Evolutionary conservation across 2,888 invertebrate genomes (phyloP).

Genomic region (Ischnus inquisitorius): DNA sequence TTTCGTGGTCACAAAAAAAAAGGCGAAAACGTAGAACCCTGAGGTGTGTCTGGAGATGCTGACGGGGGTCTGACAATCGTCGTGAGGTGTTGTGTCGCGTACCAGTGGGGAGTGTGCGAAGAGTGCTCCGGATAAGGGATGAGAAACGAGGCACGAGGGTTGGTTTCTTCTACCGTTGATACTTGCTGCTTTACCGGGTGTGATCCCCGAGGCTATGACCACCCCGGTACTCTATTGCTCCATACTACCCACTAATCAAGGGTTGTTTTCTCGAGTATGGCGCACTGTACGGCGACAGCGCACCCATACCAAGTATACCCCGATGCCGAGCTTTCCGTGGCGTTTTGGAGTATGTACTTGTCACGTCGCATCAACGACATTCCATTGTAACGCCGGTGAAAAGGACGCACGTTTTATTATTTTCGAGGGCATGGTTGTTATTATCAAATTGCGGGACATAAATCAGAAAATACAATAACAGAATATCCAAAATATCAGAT

Average conservation of each 20-base stretch:
- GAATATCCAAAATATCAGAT: background rate
- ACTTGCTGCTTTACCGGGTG: slow-evolving; percentile 31
- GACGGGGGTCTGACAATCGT: slow-evolving; percentile 47
- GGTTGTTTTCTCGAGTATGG: slow-evolving; percentile 68
- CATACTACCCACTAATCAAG: slow-evolving; percentile 67
- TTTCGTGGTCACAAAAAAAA: background rate
- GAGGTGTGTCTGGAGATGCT: slow-evolving; percentile 5
- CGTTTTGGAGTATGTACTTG: slow-evolving; percentile 49
- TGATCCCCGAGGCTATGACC: slow-evolving; percentile 61
- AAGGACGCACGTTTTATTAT: slow-evolving; percentile 10
- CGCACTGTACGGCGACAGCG: slow-evolving; percentile 34
- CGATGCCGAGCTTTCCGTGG: slow-evolving; percentile 40
- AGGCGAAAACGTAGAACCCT: background rate
- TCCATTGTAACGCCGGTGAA: slow-evolving; percentile 49
- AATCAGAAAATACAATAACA: background rate
- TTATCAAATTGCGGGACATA: slow-evolving; percentile 5
- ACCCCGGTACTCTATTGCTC: slow-evolving; percentile 55
- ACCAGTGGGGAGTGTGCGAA: slow-evolving; percentile 5
- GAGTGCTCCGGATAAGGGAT: slow-evolving; percentile 58
- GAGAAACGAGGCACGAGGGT: slow-evolving; percentile 54
- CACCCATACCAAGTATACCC: slow-evolving; percentile 39
- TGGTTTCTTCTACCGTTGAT: slow-evolving; percentile 38
- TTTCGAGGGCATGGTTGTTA: slow-evolving; percentile 25
- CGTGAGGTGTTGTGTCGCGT: slow-evolving; percentile 34
- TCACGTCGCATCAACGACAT: slow-evolving; percentile 54